Evolutionary conservation across 2,113 vertebrate species (phyloP).

Genomic region (Sorex fumeus): DNA sequence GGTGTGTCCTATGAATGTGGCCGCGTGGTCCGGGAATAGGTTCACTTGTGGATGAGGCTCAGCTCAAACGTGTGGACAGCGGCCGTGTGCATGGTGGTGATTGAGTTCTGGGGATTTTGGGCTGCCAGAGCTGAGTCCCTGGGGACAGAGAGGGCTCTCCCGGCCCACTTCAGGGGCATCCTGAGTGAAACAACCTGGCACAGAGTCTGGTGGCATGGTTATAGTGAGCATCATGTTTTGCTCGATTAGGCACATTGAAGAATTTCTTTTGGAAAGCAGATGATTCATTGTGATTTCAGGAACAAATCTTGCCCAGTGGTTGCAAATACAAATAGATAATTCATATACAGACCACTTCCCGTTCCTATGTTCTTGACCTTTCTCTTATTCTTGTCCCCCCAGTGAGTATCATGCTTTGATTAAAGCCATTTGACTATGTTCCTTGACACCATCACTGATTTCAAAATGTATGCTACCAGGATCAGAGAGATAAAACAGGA

Average conservation of each 20-base stretch:
- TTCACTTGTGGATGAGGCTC: no score
- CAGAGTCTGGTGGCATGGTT: no score
- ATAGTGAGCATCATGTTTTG: neutral
- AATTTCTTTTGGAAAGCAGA: neutral
- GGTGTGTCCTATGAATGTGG: no score
- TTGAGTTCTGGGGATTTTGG: no score
- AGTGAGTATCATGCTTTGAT: neutral
- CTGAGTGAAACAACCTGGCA: no score
- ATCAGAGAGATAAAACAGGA: no score
- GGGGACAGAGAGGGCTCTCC: no score
- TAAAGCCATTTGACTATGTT: neutral
- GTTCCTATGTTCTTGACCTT: neutral
- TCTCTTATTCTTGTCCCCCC: conserved; percentile 2
- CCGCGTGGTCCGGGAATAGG: no score
- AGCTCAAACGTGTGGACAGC: no score
- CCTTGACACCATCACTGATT: neutral
- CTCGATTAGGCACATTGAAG: neutral
- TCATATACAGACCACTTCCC: neutral
- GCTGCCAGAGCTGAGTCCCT: no score
- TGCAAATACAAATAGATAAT: neutral
- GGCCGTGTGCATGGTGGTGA: no score
- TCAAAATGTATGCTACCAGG: neutral
- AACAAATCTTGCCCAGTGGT: neutral
- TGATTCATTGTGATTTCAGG: neutral
- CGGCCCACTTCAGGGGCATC: no score